Conservation (phyloP, 2,797 vertebrate genomes). For the Pipistrellus nathusii region DNA sequence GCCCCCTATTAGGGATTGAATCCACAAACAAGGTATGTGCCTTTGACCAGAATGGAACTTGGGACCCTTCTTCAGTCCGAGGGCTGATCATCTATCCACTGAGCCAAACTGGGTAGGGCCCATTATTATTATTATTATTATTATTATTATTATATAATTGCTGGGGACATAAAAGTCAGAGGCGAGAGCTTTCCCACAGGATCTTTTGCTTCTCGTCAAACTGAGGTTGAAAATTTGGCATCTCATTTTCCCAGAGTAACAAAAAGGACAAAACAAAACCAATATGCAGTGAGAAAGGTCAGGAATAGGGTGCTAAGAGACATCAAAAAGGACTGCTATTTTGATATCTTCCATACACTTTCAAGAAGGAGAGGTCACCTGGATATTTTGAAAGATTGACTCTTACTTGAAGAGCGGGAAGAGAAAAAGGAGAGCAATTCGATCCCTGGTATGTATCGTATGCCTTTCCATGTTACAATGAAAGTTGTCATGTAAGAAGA, state of each 20-base stretch:
- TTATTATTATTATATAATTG: background rate
- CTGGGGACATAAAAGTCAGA: background rate
- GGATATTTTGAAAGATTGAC: background rate
- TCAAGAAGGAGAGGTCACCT: background rate
- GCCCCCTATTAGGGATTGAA: too few relatives aligned
- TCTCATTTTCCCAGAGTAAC: background rate
- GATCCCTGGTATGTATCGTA: background rate
- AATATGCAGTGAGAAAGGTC: background rate
- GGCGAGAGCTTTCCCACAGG: background rate
- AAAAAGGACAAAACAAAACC: constrained; percentile 17
- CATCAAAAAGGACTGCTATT: background rate
- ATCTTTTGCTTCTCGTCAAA: constrained; percentile 14
- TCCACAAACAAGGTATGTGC: too few relatives aligned
- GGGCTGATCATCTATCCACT: too few relatives aligned
- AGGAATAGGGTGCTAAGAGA: background rate
- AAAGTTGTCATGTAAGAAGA: background rate
- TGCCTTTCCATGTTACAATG: background rate
- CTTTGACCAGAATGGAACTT: too few relatives aligned
- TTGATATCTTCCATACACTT: background rate
- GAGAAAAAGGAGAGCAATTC: background rate
- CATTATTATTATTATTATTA: background rate
- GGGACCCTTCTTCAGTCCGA: too few relatives aligned
- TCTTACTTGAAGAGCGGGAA: background rate
- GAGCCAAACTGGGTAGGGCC: too few relatives aligned
- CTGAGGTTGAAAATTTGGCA: background rate